Conservation (phyloP, 2,888 invertebrate genomes). For the Epinotia nisella region DNA sequence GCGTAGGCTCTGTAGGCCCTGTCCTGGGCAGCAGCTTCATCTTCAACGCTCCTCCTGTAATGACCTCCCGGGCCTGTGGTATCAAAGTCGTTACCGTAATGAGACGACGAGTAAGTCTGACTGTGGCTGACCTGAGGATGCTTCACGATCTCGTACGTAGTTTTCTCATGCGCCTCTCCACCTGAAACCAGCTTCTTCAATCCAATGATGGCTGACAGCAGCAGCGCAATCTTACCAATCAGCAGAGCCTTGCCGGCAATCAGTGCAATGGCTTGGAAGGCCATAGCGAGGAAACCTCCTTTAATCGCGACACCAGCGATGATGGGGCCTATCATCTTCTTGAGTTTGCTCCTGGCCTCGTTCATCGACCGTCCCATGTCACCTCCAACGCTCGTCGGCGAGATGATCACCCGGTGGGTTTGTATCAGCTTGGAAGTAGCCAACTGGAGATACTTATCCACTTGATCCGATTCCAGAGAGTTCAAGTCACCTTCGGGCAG, state of each 20-base stretch:
- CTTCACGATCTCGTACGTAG: constrained; percentile 93
- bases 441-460: constrained; percentile 85
- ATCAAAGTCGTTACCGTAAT: constrained; percentile 87
- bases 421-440: constrained; percentile 85
- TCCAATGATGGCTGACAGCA: constrained; percentile 91
- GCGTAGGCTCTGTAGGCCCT: constrained; percentile 86
- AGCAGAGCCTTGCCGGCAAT: constrained; percentile 92
- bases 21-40: constrained; percentile 86
- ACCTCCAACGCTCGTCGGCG: constrained; percentile 71
- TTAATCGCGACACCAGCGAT: constrained; percentile 89
- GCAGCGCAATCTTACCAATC: constrained; percentile 92
- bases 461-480: constrained; percentile 84
- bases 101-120: constrained; percentile 89
- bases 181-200: constrained; percentile 90
- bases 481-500: constrained; percentile 85
- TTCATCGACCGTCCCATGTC: constrained; percentile 77
- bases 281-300: constrained; percentile 89
- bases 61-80: constrained; percentile 84
- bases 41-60: constrained; percentile 85
- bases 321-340: constrained; percentile 87
- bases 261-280: constrained; percentile 89
- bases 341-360: constrained; percentile 86
- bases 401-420: constrained; percentile 85
- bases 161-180: constrained; percentile 89
- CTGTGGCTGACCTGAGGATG: constrained; percentile 92